Evolutionary conservation across 2,113 vertebrate species (phyloP).

Genomic region (Martes martes): DNA sequence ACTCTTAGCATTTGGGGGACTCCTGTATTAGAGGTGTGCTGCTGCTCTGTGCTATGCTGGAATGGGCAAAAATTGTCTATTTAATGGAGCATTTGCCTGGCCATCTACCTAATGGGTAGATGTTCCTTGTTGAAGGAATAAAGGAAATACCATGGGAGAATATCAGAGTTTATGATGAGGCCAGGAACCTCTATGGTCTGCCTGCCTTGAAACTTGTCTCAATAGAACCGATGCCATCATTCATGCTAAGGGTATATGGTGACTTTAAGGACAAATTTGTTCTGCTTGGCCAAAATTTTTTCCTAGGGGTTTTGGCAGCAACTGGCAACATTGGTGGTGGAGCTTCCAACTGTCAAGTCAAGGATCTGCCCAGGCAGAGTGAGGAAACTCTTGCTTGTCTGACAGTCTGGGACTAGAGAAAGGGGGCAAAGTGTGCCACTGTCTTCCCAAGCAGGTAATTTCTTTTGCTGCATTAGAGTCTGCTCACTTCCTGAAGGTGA

Average conservation of each 20-base stretch:
- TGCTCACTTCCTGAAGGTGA: background rate
- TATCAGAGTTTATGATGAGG: background rate
- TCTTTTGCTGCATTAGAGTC: background rate
- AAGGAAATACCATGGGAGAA: background rate
- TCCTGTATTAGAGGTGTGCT: background rate
- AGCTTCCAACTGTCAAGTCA: background rate
- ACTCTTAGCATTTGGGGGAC: background rate
- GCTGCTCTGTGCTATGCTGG: background rate
- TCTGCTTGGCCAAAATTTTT: background rate
- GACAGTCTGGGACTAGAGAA: background rate
- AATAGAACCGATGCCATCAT: too few species aligned
- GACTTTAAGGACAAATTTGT: background rate
- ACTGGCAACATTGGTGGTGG: accelerated
- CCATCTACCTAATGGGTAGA: too few species aligned
- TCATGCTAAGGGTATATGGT: too few species aligned
- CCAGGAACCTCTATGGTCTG: background rate
- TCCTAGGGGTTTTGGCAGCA: background rate
- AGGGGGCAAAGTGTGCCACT: background rate
- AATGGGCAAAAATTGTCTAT: background rate
- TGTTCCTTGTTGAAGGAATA: background rate
- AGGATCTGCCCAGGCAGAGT: background rate
- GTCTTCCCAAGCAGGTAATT: background rate
- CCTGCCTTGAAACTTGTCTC: background rate
- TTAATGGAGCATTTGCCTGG: background rate
- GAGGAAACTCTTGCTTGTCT: background rate